These are phyloP conservation scores for Propithecus perrieri DNA, from an alignment of 2,797 vertebrate species.

Conservation along the genomic window DNA sequence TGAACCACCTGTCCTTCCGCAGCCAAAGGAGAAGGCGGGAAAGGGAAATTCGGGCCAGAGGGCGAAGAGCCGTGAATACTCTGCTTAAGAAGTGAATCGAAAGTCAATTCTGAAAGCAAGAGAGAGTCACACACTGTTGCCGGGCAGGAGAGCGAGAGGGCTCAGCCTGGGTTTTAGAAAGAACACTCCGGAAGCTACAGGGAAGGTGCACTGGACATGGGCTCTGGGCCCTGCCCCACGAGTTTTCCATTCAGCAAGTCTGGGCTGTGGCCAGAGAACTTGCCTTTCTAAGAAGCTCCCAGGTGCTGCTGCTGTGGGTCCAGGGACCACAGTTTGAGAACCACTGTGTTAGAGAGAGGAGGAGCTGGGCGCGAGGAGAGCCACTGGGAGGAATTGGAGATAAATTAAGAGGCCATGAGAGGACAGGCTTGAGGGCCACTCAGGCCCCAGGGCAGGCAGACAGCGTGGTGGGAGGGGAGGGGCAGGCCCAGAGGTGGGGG, in stretches of 20 bases:
- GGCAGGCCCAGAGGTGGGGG: not conserved
- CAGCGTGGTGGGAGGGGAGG: fast-evolving
- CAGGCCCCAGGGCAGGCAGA: not conserved
- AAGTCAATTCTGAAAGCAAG: not conserved
- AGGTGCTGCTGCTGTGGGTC: not conserved
- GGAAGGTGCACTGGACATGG: not conserved
- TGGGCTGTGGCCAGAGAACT: not conserved
- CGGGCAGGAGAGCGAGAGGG: not conserved
- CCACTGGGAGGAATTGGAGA: not conserved
- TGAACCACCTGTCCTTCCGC: fast-evolving
- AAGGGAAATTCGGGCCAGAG: not conserved
- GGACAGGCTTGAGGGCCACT: not conserved
- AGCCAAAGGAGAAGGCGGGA: not conserved
- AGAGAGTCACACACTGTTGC: not conserved
- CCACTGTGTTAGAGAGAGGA: too few relatives aligned
- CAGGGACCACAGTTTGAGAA: not conserved
- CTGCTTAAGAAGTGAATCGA: not conserved
- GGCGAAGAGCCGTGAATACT: not conserved
- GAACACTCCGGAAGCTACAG: not conserved
- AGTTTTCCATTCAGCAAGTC: not conserved
- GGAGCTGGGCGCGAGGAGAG: not conserved
- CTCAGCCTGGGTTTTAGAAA: not conserved
- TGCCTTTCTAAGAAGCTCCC: not conserved
- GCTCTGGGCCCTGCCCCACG: not conserved
- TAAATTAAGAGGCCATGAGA: fast-evolving